Base-by-base conservation (phyloP, 2,113 vertebrate species). In the Thamnophis sirtalis region DNA sequence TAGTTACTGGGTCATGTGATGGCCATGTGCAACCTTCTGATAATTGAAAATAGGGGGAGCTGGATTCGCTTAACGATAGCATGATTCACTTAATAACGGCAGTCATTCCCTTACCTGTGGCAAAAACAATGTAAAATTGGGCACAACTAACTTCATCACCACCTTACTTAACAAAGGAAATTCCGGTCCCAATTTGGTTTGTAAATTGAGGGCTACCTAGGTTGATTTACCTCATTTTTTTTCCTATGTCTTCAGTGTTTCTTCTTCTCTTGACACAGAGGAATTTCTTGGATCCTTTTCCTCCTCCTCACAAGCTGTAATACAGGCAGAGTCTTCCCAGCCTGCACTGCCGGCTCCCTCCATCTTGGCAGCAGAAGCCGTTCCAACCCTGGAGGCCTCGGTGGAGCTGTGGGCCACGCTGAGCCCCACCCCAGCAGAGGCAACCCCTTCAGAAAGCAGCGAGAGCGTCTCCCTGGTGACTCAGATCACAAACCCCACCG, bases 381-480 rank as follows among this genome's bases (percentile, higher is more conserved):
- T 93, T 89, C 54, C 84, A 63, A 93, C 89, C 89, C 93, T 17
- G 7, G 95, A 96, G 94, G 96, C 95, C 68, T 91, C 92, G 0
- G 94, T 94, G 93, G 95, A 97, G 33, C 95, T 93, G 95, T 94
- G 92, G 91, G 95, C 96, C 0, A 73, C 73, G 49, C 93, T 96
- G 10, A 55, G 94, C 21, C 92, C 96, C 0, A 93, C 73, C 24
- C 95, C 92, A 5, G 0, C 53, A 51, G 98, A 98, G 63, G 93
- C 97, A 94, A 98, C 98, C 33, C 98, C 98, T 1, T 99, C 99
- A 0, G 97, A 98, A 80, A 99, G 98, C 98, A 99, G 99, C 6
- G 99, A 99, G 95, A 99, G 98, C 58, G 0, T 98, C 95, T 99
- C 98, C 92, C 97, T 98, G 0, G 98, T 98, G 9, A 99, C 99